These are phyloP conservation scores for Pyralis farinalis DNA, from an alignment of 2,888 invertebrate genomes.

Conservation along the genomic window DNA sequence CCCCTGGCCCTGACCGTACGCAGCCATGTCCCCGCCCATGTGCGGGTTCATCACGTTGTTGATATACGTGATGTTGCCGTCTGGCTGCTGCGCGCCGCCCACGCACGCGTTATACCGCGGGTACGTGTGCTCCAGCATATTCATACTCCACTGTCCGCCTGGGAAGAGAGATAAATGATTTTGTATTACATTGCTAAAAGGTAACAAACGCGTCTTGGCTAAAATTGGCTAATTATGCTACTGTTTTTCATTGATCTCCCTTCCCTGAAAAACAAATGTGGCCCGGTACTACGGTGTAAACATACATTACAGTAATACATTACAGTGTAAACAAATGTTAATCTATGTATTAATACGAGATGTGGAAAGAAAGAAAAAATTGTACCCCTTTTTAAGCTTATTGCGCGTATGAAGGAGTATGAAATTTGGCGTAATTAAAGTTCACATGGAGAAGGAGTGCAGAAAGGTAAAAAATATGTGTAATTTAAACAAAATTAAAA, in stretches of 20 bases:
- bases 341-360: too few relatives aligned
- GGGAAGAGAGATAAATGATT: constrained; percentile 83
- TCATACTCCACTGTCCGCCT: constrained; percentile 93
- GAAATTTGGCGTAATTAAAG: too few relatives aligned
- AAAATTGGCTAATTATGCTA: constrained; percentile 26
- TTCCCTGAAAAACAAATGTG: constrained; percentile 66
- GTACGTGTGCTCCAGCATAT: constrained; percentile 86
- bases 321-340: too few relatives aligned
- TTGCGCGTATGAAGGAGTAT: too few relatives aligned
- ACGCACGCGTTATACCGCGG: constrained; percentile 87
- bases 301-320: too few relatives aligned
- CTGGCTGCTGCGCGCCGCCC: constrained; percentile 78
- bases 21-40: constrained; percentile 52
- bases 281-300: too few relatives aligned
- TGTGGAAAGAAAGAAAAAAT: too few relatives aligned
- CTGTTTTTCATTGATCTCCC: constrained; percentile 70
- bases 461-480: too few relatives aligned
- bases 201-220: constrained; percentile 26
- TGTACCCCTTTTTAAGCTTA: too few relatives aligned
- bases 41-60: constrained; percentile 72
- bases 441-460: too few relatives aligned
- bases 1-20: constrained; percentile 52
- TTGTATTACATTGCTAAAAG: constrained; percentile 48
- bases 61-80: constrained; percentile 80
- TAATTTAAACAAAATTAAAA: too few relatives aligned